Conservation (phyloP, 1,140 invertebrate species). For the Procambarus clarkii region DNA sequence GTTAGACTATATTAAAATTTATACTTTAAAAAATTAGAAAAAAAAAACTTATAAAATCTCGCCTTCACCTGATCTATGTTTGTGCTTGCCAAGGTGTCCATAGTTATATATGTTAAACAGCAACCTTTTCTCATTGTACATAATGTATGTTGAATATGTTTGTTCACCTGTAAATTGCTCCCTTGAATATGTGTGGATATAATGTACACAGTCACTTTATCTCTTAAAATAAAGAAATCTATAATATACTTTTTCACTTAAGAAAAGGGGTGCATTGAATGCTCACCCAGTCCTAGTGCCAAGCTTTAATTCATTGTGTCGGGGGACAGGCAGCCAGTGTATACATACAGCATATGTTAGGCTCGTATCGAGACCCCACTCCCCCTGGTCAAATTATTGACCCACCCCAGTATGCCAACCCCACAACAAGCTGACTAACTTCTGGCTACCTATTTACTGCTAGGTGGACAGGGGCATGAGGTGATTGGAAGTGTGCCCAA, state of each 20-base stretch:
- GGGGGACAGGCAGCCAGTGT: too few relatives aligned
- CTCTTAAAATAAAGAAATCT: slow-evolving; percentile 42
- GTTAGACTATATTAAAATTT: neutral
- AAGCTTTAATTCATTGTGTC: too few relatives aligned
- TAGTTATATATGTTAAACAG: slow-evolving; percentile 41
- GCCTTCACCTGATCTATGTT: neutral
- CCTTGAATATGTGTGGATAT: slow-evolving; percentile 52
- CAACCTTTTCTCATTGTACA: slow-evolving; percentile 43
- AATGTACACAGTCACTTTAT: slow-evolving; percentile 61
- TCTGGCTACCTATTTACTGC: too few relatives aligned
- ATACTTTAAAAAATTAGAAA: slow-evolving; percentile 8
- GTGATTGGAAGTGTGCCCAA: too few relatives aligned
- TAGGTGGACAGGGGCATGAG: too few relatives aligned
- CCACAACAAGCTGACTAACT: too few relatives aligned
- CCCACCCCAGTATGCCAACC: too few relatives aligned
- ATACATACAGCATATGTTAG: too few relatives aligned
- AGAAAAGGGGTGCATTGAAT: too few relatives aligned
- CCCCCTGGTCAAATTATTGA: too few relatives aligned
- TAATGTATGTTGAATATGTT: slow-evolving; percentile 56
- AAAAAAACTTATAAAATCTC: neutral
- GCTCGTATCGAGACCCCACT: too few relatives aligned
- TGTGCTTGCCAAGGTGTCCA: slow-evolving; percentile 41
- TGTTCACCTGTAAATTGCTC: slow-evolving; percentile 55
- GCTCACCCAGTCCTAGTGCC: too few relatives aligned
- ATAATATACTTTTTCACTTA: neutral